A percentile compares a stretch with the other conserved stretches of the same genome.
Evolutionary conservation across 2,797 vertebrate genomes (phyloP).

Genomic region (Sebastes goodei): DNA sequence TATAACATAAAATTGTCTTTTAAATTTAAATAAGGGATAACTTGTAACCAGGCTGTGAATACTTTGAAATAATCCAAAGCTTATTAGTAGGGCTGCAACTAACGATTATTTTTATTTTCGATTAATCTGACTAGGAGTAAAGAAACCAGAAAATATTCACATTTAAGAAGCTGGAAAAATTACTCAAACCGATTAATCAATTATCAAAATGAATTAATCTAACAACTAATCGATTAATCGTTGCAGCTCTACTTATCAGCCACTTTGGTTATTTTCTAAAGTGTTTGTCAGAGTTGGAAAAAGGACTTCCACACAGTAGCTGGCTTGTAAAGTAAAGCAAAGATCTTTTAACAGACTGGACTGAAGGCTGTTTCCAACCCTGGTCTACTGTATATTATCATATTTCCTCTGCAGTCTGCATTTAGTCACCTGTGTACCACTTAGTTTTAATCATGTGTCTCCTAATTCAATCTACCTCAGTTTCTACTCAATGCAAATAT

Average conservation of each 20-base stretch:
- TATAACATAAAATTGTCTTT: not conserved
- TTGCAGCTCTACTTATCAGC: not conserved
- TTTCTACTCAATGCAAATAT: slow-evolving; percentile 60
- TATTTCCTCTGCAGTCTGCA: not conserved
- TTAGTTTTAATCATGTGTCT: slow-evolving; percentile 45
- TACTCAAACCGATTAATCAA: not conserved
- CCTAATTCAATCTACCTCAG: slow-evolving; percentile 82
- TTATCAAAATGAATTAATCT: no score
- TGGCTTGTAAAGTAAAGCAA: not conserved
- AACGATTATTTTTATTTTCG: not conserved
- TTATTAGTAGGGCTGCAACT: not conserved
- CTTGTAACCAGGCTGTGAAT: not conserved
- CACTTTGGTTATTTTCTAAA: not conserved
- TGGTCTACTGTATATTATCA: not conserved
- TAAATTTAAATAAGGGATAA: not conserved
- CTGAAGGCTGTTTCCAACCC: slow-evolving; percentile 8
- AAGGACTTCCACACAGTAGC: not conserved
- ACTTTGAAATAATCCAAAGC: slow-evolving; percentile 15
- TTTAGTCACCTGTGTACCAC: slow-evolving; percentile 8
- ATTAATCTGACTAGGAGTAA: not conserved
- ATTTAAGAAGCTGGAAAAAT: not conserved
- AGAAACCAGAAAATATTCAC: not conserved
- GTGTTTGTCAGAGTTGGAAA: not conserved
- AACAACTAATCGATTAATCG: not conserved
- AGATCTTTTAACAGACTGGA: not conserved